Base-by-base conservation (phyloP, 2,888 invertebrate species). In the Nycteola revayana region DNA sequence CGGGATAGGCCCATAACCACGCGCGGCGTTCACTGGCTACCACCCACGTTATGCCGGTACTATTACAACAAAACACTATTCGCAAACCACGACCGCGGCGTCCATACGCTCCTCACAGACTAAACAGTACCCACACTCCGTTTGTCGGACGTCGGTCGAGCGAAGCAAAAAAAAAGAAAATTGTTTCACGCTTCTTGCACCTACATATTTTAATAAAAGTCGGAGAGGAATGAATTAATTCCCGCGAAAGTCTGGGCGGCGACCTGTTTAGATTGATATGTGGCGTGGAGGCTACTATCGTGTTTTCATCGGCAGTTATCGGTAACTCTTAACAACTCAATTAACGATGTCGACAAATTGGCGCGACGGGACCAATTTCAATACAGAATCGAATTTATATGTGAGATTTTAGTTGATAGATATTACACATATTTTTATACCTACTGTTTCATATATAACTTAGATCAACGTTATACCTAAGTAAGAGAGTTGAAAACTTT, bases 141-240 rank as follows among this genome's bases (percentile, higher is more conserved):
- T 3, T 14, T 3, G 48, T 49, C 61, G 66, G 69, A 42, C 65
- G 54, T 49, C 58, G 66, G 67, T 48, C 62, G 63, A 62, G 54
- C 65, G 65, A 52, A 66, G 67, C 68, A 71, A 70, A 84, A 80
- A 83, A 86, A 83, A 86, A 87, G 86, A 85, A 88, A 87, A 84
- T 84, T 75, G 73, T 76, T 87, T 85, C 83, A 88, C 85, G 86
- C 80, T 78, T 73, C 72, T 68, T 83, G 86, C 83, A 75, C 81
- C 71, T 71, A 76, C 79, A 78, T 79, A 77, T 81, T 79, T 81
- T 81, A 83, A 78, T 81, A 82, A 80, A 81, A 68, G 62, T 62
- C 59, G 60, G 70, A 72, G 75, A 76, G 68, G 77, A 84, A 85
- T 82, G 77, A 80, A 82, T 86, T 81, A 79, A 61, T 72, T 65